Conservation (phyloP, 2,888 invertebrate genomes). For the Chironomus tentans region DNA sequence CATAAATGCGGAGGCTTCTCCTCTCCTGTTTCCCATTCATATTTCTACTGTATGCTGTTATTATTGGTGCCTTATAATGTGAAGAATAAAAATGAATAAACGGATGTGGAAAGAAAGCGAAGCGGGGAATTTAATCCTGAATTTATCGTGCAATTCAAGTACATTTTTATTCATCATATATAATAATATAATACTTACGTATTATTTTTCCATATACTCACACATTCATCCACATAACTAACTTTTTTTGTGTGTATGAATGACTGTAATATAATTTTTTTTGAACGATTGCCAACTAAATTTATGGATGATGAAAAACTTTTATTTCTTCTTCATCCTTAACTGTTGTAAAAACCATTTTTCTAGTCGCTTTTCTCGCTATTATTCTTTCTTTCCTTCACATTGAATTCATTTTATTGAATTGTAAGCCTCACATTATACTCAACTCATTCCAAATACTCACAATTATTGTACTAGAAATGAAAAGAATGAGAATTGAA, state of each 20-base stretch:
- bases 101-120: background rate
- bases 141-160: conserved; percentile 9
- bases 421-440: background rate
- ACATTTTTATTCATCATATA: conserved; percentile 9
- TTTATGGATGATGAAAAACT: background rate
- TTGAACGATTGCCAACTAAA: conserved; percentile 23
- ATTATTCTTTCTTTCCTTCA: background rate
- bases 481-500: background rate
- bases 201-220: background rate
- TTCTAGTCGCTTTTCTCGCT: conserved; percentile 4
- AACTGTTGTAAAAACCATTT: conserved; percentile 2
- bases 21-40: background rate
- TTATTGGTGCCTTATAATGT: background rate
- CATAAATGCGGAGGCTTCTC: background rate
- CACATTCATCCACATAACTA: background rate
- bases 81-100: background rate
- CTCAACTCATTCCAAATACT: background rate
- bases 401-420: background rate
- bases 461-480: background rate
- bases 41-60: too few relatives aligned
- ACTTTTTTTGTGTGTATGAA: background rate
- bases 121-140: background rate
- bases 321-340: background rate
- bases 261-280: conserved; percentile 4
- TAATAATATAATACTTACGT: background rate